Conservation (phyloP, 2,797 vertebrate genomes). For the Cynopterus sphinx region DNA sequence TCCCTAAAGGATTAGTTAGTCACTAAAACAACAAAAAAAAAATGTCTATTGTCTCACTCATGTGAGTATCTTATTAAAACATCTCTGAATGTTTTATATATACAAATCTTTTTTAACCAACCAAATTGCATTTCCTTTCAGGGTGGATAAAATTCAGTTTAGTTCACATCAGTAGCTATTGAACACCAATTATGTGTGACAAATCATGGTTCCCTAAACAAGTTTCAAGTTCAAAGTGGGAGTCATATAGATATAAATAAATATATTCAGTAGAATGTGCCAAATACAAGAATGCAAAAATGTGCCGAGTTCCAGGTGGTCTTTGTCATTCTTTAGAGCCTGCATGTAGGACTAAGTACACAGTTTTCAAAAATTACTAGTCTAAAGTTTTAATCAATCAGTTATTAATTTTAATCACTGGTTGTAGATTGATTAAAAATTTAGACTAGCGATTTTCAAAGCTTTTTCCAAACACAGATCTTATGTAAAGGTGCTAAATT, state of each 20-base stretch:
- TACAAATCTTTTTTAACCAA: background rate
- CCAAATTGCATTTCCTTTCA: background rate
- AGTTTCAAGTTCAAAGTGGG: background rate
- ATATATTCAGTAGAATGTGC: background rate
- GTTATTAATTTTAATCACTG: background rate
- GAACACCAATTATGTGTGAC: background rate
- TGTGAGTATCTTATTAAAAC: background rate
- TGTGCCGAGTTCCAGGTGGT: background rate
- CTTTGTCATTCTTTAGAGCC: background rate
- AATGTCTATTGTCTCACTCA: background rate
- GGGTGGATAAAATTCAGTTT: background rate
- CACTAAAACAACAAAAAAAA: background rate
- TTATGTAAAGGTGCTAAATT: background rate
- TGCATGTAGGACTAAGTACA: background rate
- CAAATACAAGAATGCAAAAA: background rate
- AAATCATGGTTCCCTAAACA: background rate
- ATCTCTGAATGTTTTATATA: background rate
- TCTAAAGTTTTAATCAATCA: background rate
- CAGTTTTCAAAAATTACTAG: background rate
- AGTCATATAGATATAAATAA: background rate
- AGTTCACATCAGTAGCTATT: background rate
- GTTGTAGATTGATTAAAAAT: background rate
- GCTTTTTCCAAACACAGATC: background rate
- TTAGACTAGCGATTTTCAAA: background rate
- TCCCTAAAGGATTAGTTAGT: background rate